These are phyloP conservation scores for Mohoua ochrocephala DNA, from an alignment of 2,113 vertebrate genomes.

Conservation along the genomic window DNA sequence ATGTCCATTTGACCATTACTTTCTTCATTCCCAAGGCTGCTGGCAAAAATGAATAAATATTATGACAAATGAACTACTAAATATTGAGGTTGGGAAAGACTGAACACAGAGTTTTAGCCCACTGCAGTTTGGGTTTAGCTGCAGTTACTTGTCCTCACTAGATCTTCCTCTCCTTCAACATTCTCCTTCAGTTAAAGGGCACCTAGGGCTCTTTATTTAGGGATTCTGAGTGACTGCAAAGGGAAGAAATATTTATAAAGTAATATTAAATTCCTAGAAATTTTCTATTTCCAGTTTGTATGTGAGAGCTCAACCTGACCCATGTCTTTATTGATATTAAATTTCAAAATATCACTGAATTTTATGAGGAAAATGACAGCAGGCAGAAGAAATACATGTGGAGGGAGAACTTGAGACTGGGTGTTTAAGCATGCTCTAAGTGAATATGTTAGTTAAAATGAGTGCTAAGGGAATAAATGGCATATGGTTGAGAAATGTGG, in stretches of 20 bases:
- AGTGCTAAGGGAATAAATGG: not conserved
- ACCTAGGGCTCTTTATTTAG: not conserved
- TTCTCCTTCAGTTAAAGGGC: not conserved
- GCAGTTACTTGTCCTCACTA: not conserved
- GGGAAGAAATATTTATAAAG: not conserved
- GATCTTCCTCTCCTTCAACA: not conserved
- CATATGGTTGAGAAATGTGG: not conserved
- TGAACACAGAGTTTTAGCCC: not conserved
- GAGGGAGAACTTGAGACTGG: not conserved
- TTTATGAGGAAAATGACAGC: not conserved
- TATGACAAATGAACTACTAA: not conserved
- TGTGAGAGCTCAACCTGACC: not conserved
- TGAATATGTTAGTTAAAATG: not conserved
- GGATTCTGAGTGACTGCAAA: not conserved
- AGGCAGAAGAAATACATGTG: not conserved
- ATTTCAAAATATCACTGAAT: not conserved
- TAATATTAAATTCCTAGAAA: not conserved
- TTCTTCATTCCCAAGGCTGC: not conserved
- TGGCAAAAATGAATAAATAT: not conserved
- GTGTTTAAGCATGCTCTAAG: not conserved
- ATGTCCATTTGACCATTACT: not conserved
- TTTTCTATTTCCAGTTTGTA: not conserved
- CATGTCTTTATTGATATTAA: not conserved
- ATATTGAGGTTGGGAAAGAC: not conserved
- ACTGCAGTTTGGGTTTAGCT: not conserved